Conservation (phyloP, 2,797 vertebrate genomes). For the Tarsius wallacei region DNA sequence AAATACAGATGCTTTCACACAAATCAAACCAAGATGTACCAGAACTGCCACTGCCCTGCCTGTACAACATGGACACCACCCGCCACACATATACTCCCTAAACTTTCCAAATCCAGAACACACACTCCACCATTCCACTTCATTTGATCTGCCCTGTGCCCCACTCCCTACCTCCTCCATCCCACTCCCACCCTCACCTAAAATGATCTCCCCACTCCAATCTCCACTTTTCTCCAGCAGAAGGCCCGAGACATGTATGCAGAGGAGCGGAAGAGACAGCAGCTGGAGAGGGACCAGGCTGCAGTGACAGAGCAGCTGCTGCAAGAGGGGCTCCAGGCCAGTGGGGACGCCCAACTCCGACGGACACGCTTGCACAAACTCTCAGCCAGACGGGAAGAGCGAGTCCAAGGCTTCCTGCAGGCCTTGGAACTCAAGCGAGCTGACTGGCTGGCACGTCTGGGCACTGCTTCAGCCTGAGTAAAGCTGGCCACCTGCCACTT, state of each 20-base stretch:
- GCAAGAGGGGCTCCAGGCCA: constrained; percentile 92
- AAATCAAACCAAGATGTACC: constrained; percentile 42
- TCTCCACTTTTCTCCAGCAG: constrained; percentile 89
- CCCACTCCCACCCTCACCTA: constrained; percentile 44
- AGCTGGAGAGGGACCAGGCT: constrained; percentile 95
- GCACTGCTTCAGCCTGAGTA: constrained; percentile 88
- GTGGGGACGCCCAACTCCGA: constrained; percentile 90
- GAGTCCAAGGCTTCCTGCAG: constrained; percentile 94
- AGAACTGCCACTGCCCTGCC: background rate
- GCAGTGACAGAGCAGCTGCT: constrained; percentile 93
- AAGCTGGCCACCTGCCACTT: constrained; percentile 68
- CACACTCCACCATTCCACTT: background rate
- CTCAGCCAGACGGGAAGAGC: constrained; percentile 93
- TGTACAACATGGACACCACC: background rate
- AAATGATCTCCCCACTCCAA: constrained; percentile 47
- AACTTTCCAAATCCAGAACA: background rate
- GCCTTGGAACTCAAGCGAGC: constrained; percentile 95
- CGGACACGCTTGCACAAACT: constrained; percentile 93
- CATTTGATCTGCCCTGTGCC: background rate
- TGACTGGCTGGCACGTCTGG: constrained; percentile 91
- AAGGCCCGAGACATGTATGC: constrained; percentile 95
- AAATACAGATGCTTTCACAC: constrained; percentile 42
- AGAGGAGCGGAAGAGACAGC: constrained; percentile 93
- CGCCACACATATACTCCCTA: background rate
- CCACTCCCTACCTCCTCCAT: background rate